A percentile compares a stretch with the other conserved stretches of the same genome.
Conservation (phyloP, 2,888 invertebrate genomes). For the Agrotis puta region DNA sequence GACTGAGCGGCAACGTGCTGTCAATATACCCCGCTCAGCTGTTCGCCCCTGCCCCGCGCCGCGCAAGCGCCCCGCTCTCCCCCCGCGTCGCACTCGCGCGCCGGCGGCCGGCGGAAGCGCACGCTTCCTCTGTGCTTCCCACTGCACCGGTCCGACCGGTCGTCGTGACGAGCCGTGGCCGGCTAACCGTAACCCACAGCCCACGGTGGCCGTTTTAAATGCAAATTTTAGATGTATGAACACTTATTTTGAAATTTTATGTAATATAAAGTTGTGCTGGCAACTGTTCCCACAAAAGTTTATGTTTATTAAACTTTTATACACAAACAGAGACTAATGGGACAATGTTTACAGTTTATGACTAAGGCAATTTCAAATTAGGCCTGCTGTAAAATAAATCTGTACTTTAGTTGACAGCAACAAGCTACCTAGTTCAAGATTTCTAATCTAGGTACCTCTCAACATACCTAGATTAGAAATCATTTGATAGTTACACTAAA, state of each 20-base stretch:
- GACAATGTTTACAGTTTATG: conserved; percentile 40
- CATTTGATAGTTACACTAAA: background rate
- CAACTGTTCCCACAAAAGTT: conserved; percentile 48
- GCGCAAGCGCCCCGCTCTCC: conserved; percentile 79
- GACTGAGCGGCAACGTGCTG: conserved; percentile 90
- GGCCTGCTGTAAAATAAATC: background rate
- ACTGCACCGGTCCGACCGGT: conserved; percentile 56
- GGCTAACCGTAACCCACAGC: conserved; percentile 70
- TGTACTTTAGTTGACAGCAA: background rate
- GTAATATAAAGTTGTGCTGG: conserved; percentile 50
- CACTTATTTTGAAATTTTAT: conserved; percentile 62
- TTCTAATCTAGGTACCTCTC: background rate
- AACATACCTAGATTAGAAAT: no score
- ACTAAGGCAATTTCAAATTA: conserved; percentile 15
- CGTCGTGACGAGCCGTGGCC: conserved; percentile 62
- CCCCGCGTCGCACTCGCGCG: conserved; percentile 75
- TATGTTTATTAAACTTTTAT: conserved; percentile 57
- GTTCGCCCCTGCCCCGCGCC: conserved; percentile 86
- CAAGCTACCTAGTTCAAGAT: background rate
- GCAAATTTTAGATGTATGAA: conserved; percentile 69
- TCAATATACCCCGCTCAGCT: conserved; percentile 92
- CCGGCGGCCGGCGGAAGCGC: conserved; percentile 55
- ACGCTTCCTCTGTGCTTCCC: conserved; percentile 58
- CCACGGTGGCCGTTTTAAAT: conserved; percentile 69
- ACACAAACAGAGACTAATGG: conserved; percentile 37